These are phyloP conservation scores for rabbit (Oryctolagus cuniculus) DNA, from an alignment of 2,113 vertebrate genomes.

Conservation along the genomic window mOryCun1.1 NC_091434.1:116105501-116106000, in stretches of 20 bases:
- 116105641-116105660: background rate
- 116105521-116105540: background rate
- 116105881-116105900: too few species aligned
- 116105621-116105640: background rate
- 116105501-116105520: background rate
- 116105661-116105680: too few species aligned
- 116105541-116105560: background rate
- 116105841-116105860: background rate
- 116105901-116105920: too few species aligned
- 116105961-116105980: background rate
- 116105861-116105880: too few species aligned
- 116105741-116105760: background rate
- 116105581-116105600: constrained; percentile 47
- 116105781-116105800: background rate
- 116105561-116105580: background rate
- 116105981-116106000: too few species aligned
- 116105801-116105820: background rate
- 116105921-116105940: too few species aligned
- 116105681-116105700: background rate
- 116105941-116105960: background rate
- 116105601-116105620: background rate
- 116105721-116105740: background rate
- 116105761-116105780: background rate
- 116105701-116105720: background rate
- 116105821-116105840: background rate